Percentiles rank a stretch among this genome's conserved stretches.
These are phyloP conservation scores for Hirtodrosophila confusa DNA, from an alignment of 2,888 invertebrate species.

Conservation along the genomic window DNA sequence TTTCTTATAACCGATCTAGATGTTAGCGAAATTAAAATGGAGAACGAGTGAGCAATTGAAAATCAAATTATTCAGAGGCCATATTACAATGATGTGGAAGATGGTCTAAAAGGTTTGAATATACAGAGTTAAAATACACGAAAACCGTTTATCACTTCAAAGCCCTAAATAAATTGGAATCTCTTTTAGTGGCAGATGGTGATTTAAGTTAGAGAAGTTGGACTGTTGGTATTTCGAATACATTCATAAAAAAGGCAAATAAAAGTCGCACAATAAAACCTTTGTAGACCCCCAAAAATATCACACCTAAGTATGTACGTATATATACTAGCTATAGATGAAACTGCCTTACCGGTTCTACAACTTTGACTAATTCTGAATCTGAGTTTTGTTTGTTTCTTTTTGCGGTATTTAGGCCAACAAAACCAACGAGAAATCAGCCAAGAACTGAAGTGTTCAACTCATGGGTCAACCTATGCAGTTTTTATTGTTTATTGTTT, in stretches of 20 bases:
- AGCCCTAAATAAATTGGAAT: no score
- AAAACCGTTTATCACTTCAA: no score
- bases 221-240: background rate
- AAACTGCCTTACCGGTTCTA: constrained; percentile 53
- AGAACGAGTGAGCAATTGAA: no score
- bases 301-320: constrained; percentile 51
- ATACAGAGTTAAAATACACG: no score
- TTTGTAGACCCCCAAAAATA: constrained; percentile 38
- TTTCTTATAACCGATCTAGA: no score
- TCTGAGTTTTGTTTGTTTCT: constrained; percentile 29
- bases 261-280: constrained; percentile 31
- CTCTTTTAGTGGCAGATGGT: no score
- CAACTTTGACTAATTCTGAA: constrained; percentile 60
- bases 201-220: background rate
- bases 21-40: no score
- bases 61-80: no score
- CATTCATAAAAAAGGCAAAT: constrained; percentile 1
- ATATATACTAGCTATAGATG: constrained; percentile 9
- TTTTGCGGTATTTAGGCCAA: constrained; percentile 53
- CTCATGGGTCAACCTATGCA: constrained; percentile 11
- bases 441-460: constrained; percentile 42
- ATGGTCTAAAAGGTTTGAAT: no score
- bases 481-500: constrained; percentile 25
- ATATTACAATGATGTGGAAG: no score
- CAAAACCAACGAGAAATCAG: constrained; percentile 46